phyloP scores from a whole-genome alignment of 1,140 invertebrate genomes.

The Diachasma alloeum region DNA sequence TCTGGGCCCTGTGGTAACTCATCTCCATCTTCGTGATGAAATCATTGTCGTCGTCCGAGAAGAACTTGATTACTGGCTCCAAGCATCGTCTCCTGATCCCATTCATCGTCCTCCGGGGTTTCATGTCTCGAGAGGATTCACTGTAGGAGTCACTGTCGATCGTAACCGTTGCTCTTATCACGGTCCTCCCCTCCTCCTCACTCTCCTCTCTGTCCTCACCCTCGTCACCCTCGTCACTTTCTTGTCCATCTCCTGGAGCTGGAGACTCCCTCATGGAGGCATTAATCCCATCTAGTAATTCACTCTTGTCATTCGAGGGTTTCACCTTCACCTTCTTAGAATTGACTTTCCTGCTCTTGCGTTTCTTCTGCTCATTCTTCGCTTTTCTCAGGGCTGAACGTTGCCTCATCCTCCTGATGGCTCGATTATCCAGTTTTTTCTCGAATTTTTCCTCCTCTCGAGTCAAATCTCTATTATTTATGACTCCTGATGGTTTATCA shows the following conservation, averaged over 20 bases:
- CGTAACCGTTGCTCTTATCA: background rate
- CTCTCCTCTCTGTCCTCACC: background rate
- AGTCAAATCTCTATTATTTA: background rate
- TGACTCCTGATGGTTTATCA: too few species aligned
- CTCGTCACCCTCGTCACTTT: background rate
- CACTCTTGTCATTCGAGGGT: background rate
- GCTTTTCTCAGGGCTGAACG: background rate
- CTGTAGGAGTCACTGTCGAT: background rate
- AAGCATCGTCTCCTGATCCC: background rate
- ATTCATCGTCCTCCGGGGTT: background rate
- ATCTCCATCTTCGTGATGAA: background rate
- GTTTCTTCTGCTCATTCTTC: background rate
- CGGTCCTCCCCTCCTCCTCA: background rate
- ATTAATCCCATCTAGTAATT: background rate
- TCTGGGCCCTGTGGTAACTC: background rate
- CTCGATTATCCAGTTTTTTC: background rate
- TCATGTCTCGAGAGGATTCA: background rate
- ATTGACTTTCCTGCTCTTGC: background rate
- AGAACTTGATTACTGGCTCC: background rate
- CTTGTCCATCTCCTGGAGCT: background rate
- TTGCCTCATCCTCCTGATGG: background rate
- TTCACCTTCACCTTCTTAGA: background rate
- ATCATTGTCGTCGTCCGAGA: constrained; percentile 27
- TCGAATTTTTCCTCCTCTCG: background rate
- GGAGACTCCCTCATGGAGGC: background rate